phyloP scores from a whole-genome alignment of 2,797 vertebrate species.

The Lophius americanus region DNA sequence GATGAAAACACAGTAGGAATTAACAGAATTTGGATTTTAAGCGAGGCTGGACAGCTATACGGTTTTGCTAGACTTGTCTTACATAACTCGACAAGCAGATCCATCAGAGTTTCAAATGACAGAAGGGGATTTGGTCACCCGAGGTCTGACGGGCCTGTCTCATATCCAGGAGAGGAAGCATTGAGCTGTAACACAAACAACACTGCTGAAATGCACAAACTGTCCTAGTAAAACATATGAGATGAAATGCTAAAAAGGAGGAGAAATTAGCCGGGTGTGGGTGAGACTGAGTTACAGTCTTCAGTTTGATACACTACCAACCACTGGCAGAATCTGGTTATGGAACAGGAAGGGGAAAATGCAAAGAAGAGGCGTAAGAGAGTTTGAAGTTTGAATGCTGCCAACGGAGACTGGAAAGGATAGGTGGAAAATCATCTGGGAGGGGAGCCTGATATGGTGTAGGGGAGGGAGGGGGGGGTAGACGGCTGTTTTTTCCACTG shows the following conservation, averaged over 20 bases:
- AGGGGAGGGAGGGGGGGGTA: constrained; percentile 39
- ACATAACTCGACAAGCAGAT: constrained; percentile 34
- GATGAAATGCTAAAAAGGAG: constrained; percentile 16
- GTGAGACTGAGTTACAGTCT: constrained; percentile 20
- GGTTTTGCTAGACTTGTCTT: constrained; percentile 23
- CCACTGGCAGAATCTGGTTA: constrained; percentile 34
- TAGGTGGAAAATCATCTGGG: constrained; percentile 85
- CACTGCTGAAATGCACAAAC: constrained; percentile 61
- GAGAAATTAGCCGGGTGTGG: constrained; percentile 8
- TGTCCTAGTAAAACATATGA: constrained; percentile 21
- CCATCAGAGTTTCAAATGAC: constrained; percentile 56
- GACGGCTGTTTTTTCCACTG: constrained; percentile 82
- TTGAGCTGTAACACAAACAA: constrained; percentile 22
- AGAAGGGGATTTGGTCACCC: constrained; percentile 43
- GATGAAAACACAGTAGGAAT: constrained; percentile 22
- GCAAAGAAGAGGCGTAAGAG: constrained; percentile 43
- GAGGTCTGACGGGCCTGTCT: constrained; percentile 36
- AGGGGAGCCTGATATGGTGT: constrained; percentile 79
- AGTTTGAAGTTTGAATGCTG: constrained; percentile 44
- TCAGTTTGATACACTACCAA: constrained; percentile 30
- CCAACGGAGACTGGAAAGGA: constrained; percentile 80
- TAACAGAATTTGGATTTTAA: constrained; percentile 18
- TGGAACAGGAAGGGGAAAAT: constrained; percentile 38
- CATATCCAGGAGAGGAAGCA: constrained; percentile 22
- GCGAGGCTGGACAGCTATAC: constrained; percentile 10